phyloP scores from a whole-genome alignment of 2,888 invertebrate genomes.

The Glomeris marginata region DNA sequence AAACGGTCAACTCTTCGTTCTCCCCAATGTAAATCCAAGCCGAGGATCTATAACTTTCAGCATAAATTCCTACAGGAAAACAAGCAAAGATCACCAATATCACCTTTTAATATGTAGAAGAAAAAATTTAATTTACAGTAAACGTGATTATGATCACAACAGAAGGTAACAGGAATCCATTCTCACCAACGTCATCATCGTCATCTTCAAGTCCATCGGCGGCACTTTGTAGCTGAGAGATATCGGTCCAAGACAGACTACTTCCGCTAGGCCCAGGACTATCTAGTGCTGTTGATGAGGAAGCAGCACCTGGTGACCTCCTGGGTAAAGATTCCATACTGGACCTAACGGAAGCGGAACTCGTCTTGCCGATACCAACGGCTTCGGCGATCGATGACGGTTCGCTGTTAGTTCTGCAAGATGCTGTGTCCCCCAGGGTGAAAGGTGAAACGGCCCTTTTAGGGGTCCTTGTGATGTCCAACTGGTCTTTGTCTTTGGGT shows the following conservation, averaged over 20 bases:
- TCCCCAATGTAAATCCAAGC: slow-evolving; percentile 64
- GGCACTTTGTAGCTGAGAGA: neutral
- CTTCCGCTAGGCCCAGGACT: slow-evolving; percentile 8
- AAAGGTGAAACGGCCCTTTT: too few relatives aligned
- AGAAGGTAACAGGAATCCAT: neutral
- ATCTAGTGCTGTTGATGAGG: slow-evolving; percentile 7
- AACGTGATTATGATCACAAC: neutral
- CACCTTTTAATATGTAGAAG: neutral
- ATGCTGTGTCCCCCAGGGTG: too few relatives aligned
- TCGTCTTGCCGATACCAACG: neutral
- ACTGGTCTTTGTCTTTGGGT: too few relatives aligned
- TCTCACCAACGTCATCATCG: slow-evolving; percentile 23
- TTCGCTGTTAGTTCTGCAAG: neutral
- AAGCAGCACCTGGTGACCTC: slow-evolving; percentile 9
- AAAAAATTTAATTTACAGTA: neutral
- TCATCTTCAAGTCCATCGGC: slow-evolving; percentile 16
- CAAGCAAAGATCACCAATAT: slow-evolving; percentile 1
- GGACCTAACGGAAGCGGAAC: slow-evolving; percentile 6
- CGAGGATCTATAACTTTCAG: slow-evolving; percentile 53
- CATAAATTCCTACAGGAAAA: slow-evolving; percentile 44
- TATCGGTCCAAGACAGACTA: slow-evolving; percentile 7
- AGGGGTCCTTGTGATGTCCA: too few relatives aligned
- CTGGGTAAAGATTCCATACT: slow-evolving; percentile 11
- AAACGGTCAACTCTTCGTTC: slow-evolving; percentile 47
- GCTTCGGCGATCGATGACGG: slow-evolving; percentile 2